Base-by-base conservation (phyloP, 2,113 vertebrate species). In the human (Homo sapiens) region DNA sequence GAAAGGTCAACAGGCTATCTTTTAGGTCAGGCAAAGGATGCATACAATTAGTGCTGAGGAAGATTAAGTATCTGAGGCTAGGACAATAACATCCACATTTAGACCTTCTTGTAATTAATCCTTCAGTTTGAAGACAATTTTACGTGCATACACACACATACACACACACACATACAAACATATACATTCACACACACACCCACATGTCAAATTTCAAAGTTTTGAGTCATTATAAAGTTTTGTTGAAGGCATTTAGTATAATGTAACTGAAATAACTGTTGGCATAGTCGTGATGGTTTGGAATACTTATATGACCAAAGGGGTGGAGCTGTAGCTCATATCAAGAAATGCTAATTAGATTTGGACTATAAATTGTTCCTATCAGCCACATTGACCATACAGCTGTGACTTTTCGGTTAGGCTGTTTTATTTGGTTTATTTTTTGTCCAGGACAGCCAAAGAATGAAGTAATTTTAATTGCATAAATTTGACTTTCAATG, bases 401-500 rank as follows among this genome's bases (percentile, higher is more conserved):
- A 17, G 12, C 45, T 66, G 8, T 48, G 48, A 80, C 7, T 64
- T 93, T 95, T 86, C 40, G 5, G 20, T 88, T 93, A 85, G 55
- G 76, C 45, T 85, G 70, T 73, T 90, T 90, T 40, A 80, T 79
- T 95, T 84, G 38, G 20, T 88, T 87, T 75, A 8, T 86, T 81
- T 70, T 57, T 52, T 48, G 88, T 80, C 72, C 32, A 27, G 23
- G 43, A 35, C 64, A 50, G 48, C 32, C 43, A 97, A 95, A 95
- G 45, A 79, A 23, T 43, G 8, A 89, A 59, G 17, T 89, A 52
- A 89, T 75, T 91, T 73, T 91, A 95, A 45, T 50, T 20, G 30
- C 88, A 45, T 76, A 96, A 59, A 89, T 91, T 89, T 93, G 27
- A 83, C 8, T 95, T 93, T 94, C 89, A 92, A 48, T 50, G 52